Base-by-base conservation (phyloP, 2,113 vertebrate genomes). In the Phalacrocorax aristotelis region DNA sequence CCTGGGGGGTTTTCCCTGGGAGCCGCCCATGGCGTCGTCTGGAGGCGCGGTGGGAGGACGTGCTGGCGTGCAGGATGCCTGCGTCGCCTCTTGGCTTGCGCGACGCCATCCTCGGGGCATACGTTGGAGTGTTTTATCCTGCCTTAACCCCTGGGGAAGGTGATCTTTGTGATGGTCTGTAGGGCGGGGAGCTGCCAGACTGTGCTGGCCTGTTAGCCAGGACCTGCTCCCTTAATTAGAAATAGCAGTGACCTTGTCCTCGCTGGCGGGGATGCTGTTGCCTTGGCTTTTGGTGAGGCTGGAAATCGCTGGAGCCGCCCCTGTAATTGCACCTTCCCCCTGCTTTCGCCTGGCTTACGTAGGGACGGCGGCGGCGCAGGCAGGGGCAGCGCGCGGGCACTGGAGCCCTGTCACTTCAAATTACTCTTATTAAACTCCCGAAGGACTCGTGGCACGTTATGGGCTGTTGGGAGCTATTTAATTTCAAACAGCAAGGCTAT, bases 161-260 rank as follows among this genome's bases (percentile, higher is more conserved):
- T 1, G 20, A 3, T 10, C 16, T 10, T 0, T 0, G 0, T 7
- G 13, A 5, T 22, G 69, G n/a, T 12, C 55, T 5, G 0, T 0
- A 5, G 64, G 26, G 22, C 44, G 13, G 71, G 70, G 76, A 66
- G 64, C 88, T 49, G 60, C 82, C 66, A 49, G 55, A 3, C 44
- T 29, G 25, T 40, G 21, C 34, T 9, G 30, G 38, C 26, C 15
- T 8, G 34, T 82, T 78, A 64, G 38, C 13, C 11, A 2, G 83
- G 80, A 66, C 57, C 40, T 6, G 42, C n/a, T 72, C 16, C 86
- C 46, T 51, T 87, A 3, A 17, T 5, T 72, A 48, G 82, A 46
- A 71, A 52, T 18, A 21, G 30, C 12, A 19, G 74, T 13, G 89
- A 88, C 89, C 87, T 92, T 88, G 90, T 58, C 26, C 5, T 27